These are phyloP conservation scores for Danionella dracula DNA, from an alignment of 2,797 vertebrate species.

Conservation along the genomic window DNA sequence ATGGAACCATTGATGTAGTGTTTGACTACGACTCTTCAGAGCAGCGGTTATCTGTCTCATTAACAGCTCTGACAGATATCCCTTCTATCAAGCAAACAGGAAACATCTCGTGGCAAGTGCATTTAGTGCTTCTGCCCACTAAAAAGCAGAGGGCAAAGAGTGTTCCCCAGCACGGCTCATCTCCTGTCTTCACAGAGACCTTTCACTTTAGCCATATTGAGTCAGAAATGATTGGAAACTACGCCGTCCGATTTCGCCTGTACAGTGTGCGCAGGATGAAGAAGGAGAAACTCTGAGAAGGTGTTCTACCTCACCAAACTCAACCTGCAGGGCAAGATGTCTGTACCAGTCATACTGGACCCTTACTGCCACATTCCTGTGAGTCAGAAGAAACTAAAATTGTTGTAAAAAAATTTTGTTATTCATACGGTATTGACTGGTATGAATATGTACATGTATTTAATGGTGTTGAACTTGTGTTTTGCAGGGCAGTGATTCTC, in stretches of 20 bases:
- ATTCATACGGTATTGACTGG: too few species aligned
- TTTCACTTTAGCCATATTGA: conserved; percentile 92
- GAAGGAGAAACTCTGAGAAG: conserved; percentile 96
- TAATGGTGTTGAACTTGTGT: too few species aligned
- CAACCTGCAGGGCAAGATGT: conserved; percentile 96
- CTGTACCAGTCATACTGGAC: conserved; percentile 87
- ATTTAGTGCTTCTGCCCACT: conserved; percentile 91
- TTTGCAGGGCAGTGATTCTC: conserved; percentile 87
- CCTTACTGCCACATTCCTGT: conserved; percentile 86
- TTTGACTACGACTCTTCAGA: conserved; percentile 91
- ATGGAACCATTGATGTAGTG: conserved; percentile 90
- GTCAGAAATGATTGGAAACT: conserved; percentile 95
- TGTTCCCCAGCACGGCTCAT: conserved; percentile 84
- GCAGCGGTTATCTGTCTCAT: conserved; percentile 87
- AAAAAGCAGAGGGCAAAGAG: conserved; percentile 95
- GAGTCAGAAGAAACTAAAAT: too few species aligned
- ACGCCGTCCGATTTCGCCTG: conserved; percentile 88
- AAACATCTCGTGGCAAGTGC: conserved; percentile 94
- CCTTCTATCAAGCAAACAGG: conserved; percentile 82
- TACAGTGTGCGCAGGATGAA: conserved; percentile 92
- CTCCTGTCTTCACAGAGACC: conserved; percentile 91
- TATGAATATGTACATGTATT: too few species aligned
- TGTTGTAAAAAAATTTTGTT: too few species aligned
- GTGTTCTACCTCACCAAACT: conserved; percentile 97
- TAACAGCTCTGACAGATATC: conserved; percentile 91